These are phyloP conservation scores for Catocala nupta DNA, from an alignment of 2,888 invertebrate species.

Conservation along the genomic window DNA sequence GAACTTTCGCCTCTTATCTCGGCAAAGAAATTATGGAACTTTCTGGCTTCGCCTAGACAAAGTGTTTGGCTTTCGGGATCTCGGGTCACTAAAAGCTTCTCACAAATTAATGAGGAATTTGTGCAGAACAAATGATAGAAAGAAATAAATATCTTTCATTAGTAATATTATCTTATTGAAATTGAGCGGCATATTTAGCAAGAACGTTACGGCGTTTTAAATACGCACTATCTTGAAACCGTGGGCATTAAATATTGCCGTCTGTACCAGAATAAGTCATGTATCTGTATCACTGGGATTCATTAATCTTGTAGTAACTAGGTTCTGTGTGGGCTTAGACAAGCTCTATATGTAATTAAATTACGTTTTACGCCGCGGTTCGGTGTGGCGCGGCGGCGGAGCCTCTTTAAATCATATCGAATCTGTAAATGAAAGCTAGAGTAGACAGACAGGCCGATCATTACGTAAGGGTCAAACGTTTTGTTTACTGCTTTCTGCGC, in stretches of 20 bases:
- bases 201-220: slow-evolving; percentile 32
- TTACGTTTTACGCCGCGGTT: slow-evolving; percentile 71
- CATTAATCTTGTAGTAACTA: slow-evolving; percentile 82
- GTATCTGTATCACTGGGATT: slow-evolving; percentile 66
- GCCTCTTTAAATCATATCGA: slow-evolving; percentile 79
- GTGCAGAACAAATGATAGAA: slow-evolving; percentile 58
- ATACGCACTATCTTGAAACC: slow-evolving; percentile 48
- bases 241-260: slow-evolving; percentile 51
- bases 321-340: slow-evolving; percentile 81
- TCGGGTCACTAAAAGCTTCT: slow-evolving; percentile 81
- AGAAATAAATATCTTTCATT: slow-evolving; percentile 48
- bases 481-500: slow-evolving; percentile 36
- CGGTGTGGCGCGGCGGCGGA: slow-evolving; percentile 63
- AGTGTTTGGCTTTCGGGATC: slow-evolving; percentile 84
- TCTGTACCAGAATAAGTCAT: slow-evolving; percentile 55
- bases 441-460: slow-evolving; percentile 50
- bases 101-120: slow-evolving; percentile 77
- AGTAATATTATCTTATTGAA: slow-evolving; percentile 45
- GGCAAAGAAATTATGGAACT: slow-evolving; percentile 86
- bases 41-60: slow-evolving; percentile 85
- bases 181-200: slow-evolving; percentile 41
- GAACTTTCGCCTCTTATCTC: slow-evolving; percentile 87
- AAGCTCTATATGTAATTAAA: slow-evolving; percentile 81
- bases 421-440: slow-evolving; percentile 60
- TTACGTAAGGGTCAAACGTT: slow-evolving; percentile 41